These are phyloP conservation scores for Platalea minor DNA, from an alignment of 2,797 vertebrate species.

Conservation along the genomic window DNA sequence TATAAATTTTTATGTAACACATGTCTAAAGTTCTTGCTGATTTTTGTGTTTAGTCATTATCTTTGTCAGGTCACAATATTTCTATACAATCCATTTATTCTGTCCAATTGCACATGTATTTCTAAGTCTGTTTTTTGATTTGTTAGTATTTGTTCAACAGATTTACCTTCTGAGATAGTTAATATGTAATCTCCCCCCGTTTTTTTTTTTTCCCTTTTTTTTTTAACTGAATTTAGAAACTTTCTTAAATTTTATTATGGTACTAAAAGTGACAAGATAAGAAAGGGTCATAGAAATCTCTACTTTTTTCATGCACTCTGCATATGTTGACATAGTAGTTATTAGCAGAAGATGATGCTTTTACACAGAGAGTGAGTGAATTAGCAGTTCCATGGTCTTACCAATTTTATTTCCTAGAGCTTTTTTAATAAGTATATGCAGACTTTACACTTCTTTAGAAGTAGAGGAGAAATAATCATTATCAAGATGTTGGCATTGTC, in stretches of 20 bases:
- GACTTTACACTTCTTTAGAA: background rate
- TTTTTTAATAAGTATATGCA: background rate
- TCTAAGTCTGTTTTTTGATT: background rate
- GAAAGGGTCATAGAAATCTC: background rate
- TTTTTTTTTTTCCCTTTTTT: background rate
- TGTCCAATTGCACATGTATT: background rate
- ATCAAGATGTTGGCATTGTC: background rate
- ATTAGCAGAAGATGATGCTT: background rate
- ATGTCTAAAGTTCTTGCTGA: background rate
- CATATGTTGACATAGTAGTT: background rate
- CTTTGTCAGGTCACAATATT: background rate
- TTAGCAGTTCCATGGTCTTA: background rate
- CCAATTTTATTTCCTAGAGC: background rate
- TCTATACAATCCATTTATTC: background rate
- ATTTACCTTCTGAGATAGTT: background rate
- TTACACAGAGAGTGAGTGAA: background rate
- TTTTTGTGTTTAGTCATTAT: background rate
- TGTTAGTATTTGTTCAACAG: background rate
- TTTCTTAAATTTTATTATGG: background rate
- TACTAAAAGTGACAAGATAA: background rate
- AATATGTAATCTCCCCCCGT: background rate
- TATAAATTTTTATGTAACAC: background rate
- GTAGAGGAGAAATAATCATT: background rate
- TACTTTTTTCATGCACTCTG: background rate
- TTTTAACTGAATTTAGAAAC: background rate